These are phyloP conservation scores for Ectropis crepuscularia DNA, from an alignment of 2,888 invertebrate genomes.

Conservation along the genomic window DNA sequence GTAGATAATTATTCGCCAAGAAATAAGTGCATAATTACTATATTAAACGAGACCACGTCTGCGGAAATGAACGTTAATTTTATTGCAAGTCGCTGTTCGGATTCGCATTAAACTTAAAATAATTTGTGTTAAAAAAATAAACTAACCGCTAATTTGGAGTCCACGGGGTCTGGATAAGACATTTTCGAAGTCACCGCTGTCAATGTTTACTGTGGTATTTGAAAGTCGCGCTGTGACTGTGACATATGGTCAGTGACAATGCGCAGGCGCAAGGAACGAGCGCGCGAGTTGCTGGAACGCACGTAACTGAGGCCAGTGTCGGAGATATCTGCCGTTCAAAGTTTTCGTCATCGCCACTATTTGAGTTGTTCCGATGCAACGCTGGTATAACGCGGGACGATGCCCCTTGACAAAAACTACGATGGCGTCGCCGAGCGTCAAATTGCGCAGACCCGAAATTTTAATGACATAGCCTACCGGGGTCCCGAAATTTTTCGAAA, in stretches of 20 bases:
- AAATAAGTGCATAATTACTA: conserved; percentile 11
- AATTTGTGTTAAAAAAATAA: conserved; percentile 37
- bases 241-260: conserved; percentile 39
- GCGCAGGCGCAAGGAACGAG: conserved; percentile 57
- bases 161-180: conserved; percentile 47
- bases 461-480: neutral
- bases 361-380: neutral
- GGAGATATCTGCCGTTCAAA: conserved; percentile 9
- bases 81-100: conserved; percentile 41
- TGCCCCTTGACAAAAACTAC: conserved; percentile 16
- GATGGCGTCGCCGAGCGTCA: neutral
- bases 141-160: conserved; percentile 61
- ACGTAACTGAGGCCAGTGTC: conserved; percentile 49
- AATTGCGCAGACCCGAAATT: conserved; percentile 6
- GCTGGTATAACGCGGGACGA: neutral
- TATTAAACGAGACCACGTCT: conserved; percentile 8
- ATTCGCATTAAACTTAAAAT: conserved; percentile 26
- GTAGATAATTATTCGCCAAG: conserved; percentile 11
- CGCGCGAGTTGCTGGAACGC: conserved; percentile 59
- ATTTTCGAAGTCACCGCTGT: conserved; percentile 38
- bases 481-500: neutral
- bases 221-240: conserved; percentile 50
- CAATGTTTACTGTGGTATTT: conserved; percentile 36
- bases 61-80: conserved; percentile 37
- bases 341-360: conserved; percentile 16